These are phyloP conservation scores for Stomorhina lunata DNA, from an alignment of 2,888 invertebrate species.

Conservation along the genomic window DNA sequence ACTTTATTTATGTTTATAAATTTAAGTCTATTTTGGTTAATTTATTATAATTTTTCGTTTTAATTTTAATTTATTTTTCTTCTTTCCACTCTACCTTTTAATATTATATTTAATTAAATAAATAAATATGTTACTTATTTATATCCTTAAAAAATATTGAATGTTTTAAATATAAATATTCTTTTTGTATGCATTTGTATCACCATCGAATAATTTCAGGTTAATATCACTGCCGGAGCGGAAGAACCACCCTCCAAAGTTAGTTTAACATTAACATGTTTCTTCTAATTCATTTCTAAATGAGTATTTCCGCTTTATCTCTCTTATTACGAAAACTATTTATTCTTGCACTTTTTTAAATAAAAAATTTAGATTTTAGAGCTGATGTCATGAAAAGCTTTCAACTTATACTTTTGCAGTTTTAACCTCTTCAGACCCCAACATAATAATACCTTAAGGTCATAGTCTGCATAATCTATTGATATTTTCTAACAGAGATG, in stretches of 20 bases:
- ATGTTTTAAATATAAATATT: slow-evolving; percentile 62
- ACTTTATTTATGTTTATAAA: background rate
- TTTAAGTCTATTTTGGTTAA: background rate
- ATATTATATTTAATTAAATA: background rate
- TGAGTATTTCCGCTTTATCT: slow-evolving; percentile 21
- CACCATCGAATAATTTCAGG: slow-evolving; percentile 74
- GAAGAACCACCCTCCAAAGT: slow-evolving; percentile 80
- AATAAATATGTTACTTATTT: background rate
- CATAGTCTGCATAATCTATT: no score
- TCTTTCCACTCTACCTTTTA: background rate
- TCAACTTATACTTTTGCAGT: background rate
- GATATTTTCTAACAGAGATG: no score
- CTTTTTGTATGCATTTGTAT: slow-evolving; percentile 65
- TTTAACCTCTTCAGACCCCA: no score
- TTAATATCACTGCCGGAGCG: slow-evolving; percentile 80
- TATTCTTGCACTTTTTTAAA: background rate
- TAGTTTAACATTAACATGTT: slow-evolving; percentile 71
- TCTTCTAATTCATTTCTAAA: slow-evolving; percentile 2
- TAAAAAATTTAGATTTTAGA: background rate
- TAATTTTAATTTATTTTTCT: slow-evolving; percentile 5
- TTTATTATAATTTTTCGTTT: background rate
- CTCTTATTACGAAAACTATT: background rate
- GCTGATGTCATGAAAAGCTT: background rate
- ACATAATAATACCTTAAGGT: no score
- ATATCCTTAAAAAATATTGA: slow-evolving; percentile 37